Evolutionary conservation across 2,797 vertebrate genomes (phyloP).

Genomic region (Microctenopoma steveboyesi): DNA sequence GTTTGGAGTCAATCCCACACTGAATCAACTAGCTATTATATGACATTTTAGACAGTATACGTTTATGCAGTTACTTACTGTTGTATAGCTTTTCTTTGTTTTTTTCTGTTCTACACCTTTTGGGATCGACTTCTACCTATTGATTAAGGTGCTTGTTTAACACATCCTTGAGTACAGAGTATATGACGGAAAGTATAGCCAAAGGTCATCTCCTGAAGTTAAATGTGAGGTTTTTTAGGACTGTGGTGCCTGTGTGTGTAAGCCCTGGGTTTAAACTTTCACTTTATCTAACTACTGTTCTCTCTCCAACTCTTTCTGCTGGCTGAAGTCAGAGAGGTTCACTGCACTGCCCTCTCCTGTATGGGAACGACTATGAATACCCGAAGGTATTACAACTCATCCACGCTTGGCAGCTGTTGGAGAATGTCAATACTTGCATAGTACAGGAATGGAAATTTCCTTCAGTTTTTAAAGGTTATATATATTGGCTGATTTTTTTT

Average conservation of each 20-base stretch:
- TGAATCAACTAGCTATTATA: conserved; percentile 7
- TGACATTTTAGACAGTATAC: neutral
- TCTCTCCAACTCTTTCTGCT: conserved; percentile 60
- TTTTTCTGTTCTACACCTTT: conserved; percentile 35
- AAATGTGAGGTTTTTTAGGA: conserved; percentile 64
- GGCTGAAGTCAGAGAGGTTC: conserved; percentile 68
- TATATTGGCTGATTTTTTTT: conserved; percentile 45
- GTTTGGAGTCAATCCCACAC: neutral
- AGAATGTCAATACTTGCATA: conserved; percentile 75
- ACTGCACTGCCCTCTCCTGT: conserved; percentile 73
- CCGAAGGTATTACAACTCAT: conserved; percentile 72
- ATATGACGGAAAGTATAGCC: conserved; percentile 49
- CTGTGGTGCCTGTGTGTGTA: conserved; percentile 62
- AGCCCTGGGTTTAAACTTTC: conserved; percentile 73
- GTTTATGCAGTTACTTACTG: neutral
- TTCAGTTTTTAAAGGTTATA: conserved; percentile 64
- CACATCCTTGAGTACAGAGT: conserved; percentile 48
- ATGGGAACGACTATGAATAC: conserved; percentile 74
- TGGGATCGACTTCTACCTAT: conserved; percentile 42
- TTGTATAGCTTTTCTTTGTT: neutral
- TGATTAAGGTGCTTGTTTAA: conserved; percentile 68
- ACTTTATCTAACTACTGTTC: conserved; percentile 67
- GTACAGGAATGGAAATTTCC: conserved; percentile 63
- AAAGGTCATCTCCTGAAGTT: conserved; percentile 62
- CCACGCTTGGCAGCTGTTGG: conserved; percentile 58